phyloP scores from a whole-genome alignment of 2,113 vertebrate species.

The Pseudorhombus dupliciocellatus region DNA sequence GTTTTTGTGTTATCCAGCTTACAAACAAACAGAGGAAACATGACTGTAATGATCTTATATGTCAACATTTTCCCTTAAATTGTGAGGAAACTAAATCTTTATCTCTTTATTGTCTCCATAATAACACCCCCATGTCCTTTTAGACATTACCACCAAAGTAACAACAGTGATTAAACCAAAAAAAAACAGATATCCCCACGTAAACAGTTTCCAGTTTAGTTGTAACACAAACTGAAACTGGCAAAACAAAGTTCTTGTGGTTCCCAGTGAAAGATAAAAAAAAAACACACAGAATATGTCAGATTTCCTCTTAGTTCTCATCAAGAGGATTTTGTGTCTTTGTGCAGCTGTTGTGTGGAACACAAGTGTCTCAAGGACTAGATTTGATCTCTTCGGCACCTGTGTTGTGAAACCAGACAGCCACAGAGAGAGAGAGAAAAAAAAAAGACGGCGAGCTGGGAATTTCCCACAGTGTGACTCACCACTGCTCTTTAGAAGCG shows the following conservation, averaged over 20 bases:
- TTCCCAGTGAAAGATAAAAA: conserved; percentile 46
- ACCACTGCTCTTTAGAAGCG: conserved; percentile 47
- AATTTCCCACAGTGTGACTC: conserved; percentile 82
- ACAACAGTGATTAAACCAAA: not conserved
- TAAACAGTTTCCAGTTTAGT: conserved; percentile 9
- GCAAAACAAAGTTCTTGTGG: conserved; percentile 23
- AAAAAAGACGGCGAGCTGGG: conserved; percentile 56
- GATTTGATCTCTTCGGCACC: conserved; percentile 71
- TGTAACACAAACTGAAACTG: conserved; percentile 2
- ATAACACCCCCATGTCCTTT: not conserved
- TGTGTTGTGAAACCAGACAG: conserved; percentile 75
- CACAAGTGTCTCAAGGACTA: conserved; percentile 53
- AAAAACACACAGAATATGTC: conserved; percentile 23
- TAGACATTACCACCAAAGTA: not conserved
- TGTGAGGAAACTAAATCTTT: not conserved
- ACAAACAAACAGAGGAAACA: not conserved
- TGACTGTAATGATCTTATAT: not conserved
- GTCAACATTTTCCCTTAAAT: not conserved
- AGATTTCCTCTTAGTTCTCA: conserved; percentile 40
- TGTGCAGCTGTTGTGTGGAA: conserved; percentile 63
- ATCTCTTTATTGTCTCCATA: not conserved
- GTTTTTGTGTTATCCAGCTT: not conserved
- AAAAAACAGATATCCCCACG: conserved; percentile 4
- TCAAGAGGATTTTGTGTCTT: conserved; percentile 26
- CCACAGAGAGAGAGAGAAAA: conserved; percentile 30